phyloP scores from a whole-genome alignment of 2,113 vertebrate genomes.

The Trichomycterus rosablanca region DNA sequence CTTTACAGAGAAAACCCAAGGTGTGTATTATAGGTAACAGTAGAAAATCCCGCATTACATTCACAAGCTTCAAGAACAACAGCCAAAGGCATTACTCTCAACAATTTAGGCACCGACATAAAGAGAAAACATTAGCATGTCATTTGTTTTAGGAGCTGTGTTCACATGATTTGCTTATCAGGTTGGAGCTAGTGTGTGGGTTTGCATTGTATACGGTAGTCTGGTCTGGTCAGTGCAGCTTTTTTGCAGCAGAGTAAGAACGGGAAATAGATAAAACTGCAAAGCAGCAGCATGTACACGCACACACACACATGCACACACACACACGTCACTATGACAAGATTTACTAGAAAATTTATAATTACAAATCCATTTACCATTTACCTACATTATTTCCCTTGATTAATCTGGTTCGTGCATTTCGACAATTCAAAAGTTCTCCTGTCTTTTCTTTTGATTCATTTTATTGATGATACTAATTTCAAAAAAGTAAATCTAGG shows the following conservation, averaged over 20 bases:
- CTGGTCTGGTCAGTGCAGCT: conserved; percentile 33
- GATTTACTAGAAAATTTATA: conserved; percentile 28
- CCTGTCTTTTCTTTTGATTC: too few species aligned
- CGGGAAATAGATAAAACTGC: conserved; percentile 33
- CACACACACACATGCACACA: too few species aligned
- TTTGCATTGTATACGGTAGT: conserved; percentile 42
- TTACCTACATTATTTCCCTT: too few species aligned
- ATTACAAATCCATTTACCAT: too few species aligned
- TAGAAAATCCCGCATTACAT: not conserved
- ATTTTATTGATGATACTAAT: too few species aligned
- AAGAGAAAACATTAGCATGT: conserved; percentile 24
- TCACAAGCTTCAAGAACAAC: not conserved
- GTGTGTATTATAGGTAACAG: conserved; percentile 60
- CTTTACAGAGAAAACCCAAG: conserved; percentile 90
- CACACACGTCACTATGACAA: conserved; percentile 9
- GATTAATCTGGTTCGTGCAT: too few species aligned
- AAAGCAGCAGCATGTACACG: conserved; percentile 36
- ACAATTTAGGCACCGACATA: not conserved
- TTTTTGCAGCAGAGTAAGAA: conserved; percentile 14
- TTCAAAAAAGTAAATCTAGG: too few species aligned
- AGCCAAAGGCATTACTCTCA: not conserved
- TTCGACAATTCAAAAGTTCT: not conserved
- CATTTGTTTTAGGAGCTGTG: conserved; percentile 45
- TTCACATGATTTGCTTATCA: conserved; percentile 56
- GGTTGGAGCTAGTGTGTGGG: conserved; percentile 39